Evolutionary conservation across 2,888 invertebrate species (phyloP), one percentile per base, ranked within the genome.

Genomic region (Gastracanthus pulcherrimus): DNA sequence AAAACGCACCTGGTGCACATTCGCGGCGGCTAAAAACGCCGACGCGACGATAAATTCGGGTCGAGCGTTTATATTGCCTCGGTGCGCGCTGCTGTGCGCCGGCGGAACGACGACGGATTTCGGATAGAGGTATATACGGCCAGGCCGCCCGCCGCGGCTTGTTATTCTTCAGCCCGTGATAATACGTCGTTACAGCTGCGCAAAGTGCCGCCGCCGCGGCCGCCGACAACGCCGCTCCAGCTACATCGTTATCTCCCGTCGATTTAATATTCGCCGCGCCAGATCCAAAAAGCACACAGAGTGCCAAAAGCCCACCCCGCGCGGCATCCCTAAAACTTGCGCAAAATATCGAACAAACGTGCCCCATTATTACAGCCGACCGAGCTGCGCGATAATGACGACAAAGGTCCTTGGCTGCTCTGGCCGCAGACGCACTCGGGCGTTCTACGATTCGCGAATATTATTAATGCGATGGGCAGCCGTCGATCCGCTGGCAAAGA

Each of bases 121-220:
- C 36, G 55, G 71, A 71, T 71, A 55, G 71, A 55, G 55, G 9
- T 55, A 11, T 55, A 36, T 26, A 16, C 5, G 26, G 16, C 11
- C 16, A 19, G 38, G 26, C 26, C 5, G 23, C 51, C 48, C 7
- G 55, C 55, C 26, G 55, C 55, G 11, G 60, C 62, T 38, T 60
- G 41, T 58, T 62, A 74, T 74, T 74, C 41, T 74, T 23, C 29
- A 62, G 62, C 71, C 31, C 62, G 55, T 41, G 31, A 74, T 74
- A 74, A 74, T 74, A 45, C 74, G 74, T 38, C 48, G 62, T 74
- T 31, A 58, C 74, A 74, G 60, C 62, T 60, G 74, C 62, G 55
- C 26, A 74, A 45, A 71, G 71, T 55, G 71, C 71, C 55, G 19
- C 55, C 6, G n/a, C n/a, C n/a, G n/a, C n/a, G n/a, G n/a, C n/a